Base-by-base conservation (phyloP, 2,888 invertebrate genomes). In the Oasisia sp. region DNA sequence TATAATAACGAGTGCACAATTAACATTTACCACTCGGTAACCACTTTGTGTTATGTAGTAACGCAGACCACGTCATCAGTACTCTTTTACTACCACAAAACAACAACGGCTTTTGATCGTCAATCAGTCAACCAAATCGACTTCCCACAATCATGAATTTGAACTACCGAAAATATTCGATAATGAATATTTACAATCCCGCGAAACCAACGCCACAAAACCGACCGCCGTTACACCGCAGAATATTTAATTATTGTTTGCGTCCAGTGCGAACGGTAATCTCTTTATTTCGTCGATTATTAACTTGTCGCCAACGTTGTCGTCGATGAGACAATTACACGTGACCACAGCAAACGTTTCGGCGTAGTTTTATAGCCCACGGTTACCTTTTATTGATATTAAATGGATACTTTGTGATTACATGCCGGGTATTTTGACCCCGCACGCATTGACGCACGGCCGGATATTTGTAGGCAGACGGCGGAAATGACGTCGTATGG, bases 381-480 rank as follows among this genome's bases (percentile, higher is more conserved):
- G 74, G 74, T 27, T 74, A 74, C 74, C 74, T 74, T 74, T 74
- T 74, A 74, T 74, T 74, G 74, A 74, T 19, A 74, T 74, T 74
- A 74, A n/a, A 74, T 74, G 74, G 74, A 74, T 7, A 74, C 74
- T 74, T 74, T 5, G 74, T 74, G 74, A 74, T 74, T 27, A 74
- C 27, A n/a, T 74, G 74, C 14, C 74, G 27, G 74, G 74, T 4
- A 27, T n/a, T 27, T 19, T n/a, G 74, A 74, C 74, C 74, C 14
- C 74, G 7, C n/a, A n/a, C 27, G n/a, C 27, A n/a, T n/a, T 74
- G 74, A 74, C n/a, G 19, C 74, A 27, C 74, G 14, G 74, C n/a
- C 74, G n/a, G 74, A 27, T 19, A 74, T 38, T 38, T n/a, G n/a
- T n/a, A 74, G 74, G 27, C 19, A 74, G 74, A 74, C 7, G 74